Conservation (phyloP, 2,113 vertebrate species). For the Entosphenus tridentatus region DNA sequence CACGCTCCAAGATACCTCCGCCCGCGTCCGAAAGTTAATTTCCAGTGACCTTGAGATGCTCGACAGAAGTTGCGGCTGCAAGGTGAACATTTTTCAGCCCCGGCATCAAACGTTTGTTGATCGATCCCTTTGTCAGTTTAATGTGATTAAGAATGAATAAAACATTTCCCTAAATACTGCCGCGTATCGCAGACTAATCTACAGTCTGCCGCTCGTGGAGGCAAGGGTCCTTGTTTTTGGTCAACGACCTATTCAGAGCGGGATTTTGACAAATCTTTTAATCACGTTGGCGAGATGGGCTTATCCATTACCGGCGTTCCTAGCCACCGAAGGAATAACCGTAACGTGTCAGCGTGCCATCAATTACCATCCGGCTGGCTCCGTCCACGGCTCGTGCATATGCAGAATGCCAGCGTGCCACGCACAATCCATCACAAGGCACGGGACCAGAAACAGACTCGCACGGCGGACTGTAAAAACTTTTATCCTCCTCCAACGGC, state of each 20-base stretch:
- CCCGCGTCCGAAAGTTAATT: constrained; percentile 1
- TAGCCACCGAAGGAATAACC: constrained; percentile 3
- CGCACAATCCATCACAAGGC: constrained; percentile 3
- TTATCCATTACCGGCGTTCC: constrained; percentile 6
- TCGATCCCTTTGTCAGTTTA: constrained; percentile 5
- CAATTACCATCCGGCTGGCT: constrained; percentile 3
- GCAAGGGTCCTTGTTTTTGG: constrained; percentile 3
- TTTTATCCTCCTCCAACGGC: no score
- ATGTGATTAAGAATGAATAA: constrained; percentile 7
- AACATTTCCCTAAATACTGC: constrained; percentile 5
- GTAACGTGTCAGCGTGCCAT: constrained; percentile 1
- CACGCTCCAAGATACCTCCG: background rate
- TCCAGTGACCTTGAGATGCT: constrained; percentile 1
- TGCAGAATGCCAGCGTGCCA: background rate
- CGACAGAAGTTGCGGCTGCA: background rate
- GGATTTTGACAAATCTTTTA: constrained; percentile 6
- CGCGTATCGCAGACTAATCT: constrained; percentile 2
- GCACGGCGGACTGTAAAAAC: no score
- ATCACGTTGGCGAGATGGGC: constrained; percentile 5
- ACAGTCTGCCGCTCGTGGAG: constrained; percentile 1
- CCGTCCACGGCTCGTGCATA: background rate
- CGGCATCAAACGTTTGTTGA: constrained; percentile 2
- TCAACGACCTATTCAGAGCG: constrained; percentile 5
- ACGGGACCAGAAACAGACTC: background rate
- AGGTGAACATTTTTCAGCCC: background rate